Base-by-base conservation (phyloP, 2,888 invertebrate genomes). In the Blastobasis adustella region DNA sequence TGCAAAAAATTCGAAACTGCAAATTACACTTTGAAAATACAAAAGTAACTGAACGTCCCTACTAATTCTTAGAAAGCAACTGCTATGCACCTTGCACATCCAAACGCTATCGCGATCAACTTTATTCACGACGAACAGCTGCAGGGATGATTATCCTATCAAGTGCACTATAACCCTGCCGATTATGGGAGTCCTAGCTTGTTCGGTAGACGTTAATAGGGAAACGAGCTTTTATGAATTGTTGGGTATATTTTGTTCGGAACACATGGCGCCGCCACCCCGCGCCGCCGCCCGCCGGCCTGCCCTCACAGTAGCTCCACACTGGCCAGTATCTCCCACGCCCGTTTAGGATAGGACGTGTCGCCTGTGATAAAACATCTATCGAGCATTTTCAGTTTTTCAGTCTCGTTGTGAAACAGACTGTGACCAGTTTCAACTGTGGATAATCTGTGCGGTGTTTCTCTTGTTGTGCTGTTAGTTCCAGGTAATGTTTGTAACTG, bases 241-340 rank as follows among this genome's bases (percentile, higher is more conserved):
- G 73, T 70, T 65, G 61, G 68, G 64, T 68, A 23, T 23, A 23
- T 23, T 23, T 23, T 23, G 23, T 74, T 67, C 55, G 58, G 62
- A 59, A 68, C 80, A 77, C 76, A 79, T 81, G 81, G 72, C 65
- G 72, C 66, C 65, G 66, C 66, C 60, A 60, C 65, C 65, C 75
- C 75, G 79, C 71, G 76, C 77, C 76, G 76, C 69, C 71, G 74
- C 68, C 39, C 38, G 37, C 40, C 61, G 67, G 70, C 68, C 67
- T 71, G 71, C 66, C 67, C 57, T 52, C 72, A 69, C 76, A 77
- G 63, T 67, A 60, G 56, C 63, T 23, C 23, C n/a, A n/a, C n/a
- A n/a, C n/a, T n/a, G n/a, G 65, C 69, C 74, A 82, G 86, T 85
- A 64, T 62, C 76, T 74, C 73, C 71, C 78, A 79, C 69, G 76